Conservation (phyloP, 2,797 vertebrate species). For the Coendou prehensilis region DNA sequence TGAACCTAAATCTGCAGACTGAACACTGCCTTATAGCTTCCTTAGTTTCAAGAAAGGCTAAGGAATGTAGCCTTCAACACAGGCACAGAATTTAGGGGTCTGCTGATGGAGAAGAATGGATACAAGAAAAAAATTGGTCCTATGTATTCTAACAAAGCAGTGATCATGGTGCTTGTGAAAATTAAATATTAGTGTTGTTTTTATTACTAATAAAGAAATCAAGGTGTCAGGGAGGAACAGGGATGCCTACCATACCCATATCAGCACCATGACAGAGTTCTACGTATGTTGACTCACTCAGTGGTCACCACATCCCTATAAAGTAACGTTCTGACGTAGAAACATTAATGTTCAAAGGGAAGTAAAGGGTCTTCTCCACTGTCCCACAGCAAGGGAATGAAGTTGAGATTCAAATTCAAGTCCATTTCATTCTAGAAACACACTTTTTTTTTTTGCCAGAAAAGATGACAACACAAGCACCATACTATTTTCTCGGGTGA, state of each 20-base stretch:
- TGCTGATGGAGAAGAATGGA: not conserved
- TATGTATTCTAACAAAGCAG: not conserved
- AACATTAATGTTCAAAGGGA: not conserved
- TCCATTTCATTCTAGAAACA: not conserved
- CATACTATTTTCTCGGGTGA: not conserved
- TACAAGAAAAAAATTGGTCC: not conserved
- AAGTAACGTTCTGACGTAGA: not conserved
- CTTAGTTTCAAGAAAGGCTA: not conserved
- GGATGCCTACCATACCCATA: not conserved
- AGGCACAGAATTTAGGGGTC: not conserved
- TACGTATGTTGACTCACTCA: not conserved
- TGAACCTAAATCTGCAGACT: constrained; percentile 1
- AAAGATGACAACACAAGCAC: not conserved
- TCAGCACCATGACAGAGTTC: not conserved
- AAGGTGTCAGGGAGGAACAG: not conserved
- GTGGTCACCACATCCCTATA: not conserved
- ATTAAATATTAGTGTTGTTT: not conserved
- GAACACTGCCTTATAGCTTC: not conserved
- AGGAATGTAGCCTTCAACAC: not conserved
- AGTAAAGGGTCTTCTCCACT: not conserved
- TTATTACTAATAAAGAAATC: not conserved
- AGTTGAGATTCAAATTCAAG: not conserved
- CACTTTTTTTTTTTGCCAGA: not conserved
- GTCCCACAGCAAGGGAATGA: not conserved
- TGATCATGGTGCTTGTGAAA: not conserved